These are phyloP conservation scores for Enteromius anoplus DNA, from an alignment of 2,797 vertebrate genomes.

Conservation along the genomic window DNA sequence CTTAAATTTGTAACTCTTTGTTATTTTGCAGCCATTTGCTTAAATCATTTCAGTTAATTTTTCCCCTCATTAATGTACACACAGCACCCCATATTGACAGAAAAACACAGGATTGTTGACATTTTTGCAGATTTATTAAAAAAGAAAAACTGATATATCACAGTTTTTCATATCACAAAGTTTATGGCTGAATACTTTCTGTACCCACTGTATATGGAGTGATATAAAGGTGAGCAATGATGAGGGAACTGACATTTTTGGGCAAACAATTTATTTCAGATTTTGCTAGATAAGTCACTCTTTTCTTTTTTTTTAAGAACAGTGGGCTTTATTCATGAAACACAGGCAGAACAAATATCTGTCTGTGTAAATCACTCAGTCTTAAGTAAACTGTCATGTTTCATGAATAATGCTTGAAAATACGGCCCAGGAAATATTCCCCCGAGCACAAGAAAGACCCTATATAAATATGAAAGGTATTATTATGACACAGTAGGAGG, in stretches of 20 bases:
- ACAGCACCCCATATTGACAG: too few relatives aligned
- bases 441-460: not conserved
- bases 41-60: too few relatives aligned
- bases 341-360: not conserved
- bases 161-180: too few relatives aligned
- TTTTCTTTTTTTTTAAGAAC: not conserved
- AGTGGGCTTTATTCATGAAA: not conserved
- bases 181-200: too few relatives aligned
- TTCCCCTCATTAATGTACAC: too few relatives aligned
- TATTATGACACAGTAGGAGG: conserved; percentile 1
- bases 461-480: conserved; percentile 1
- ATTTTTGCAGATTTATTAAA: too few relatives aligned
- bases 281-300: not conserved
- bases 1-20: too few relatives aligned
- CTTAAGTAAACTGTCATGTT: not conserved
- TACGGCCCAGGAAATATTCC: not conserved
- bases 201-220: not conserved
- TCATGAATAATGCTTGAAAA: not conserved
- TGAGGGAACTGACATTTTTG: not conserved
- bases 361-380: not conserved
- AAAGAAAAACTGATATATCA: too few relatives aligned
- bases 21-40: too few relatives aligned
- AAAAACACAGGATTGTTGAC: too few relatives aligned
- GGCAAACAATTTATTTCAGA: not conserved
- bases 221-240: not conserved